A percentile compares a stretch with the other conserved stretches of the same genome.
These are phyloP conservation scores for Epinephelus lanceolatus DNA, from an alignment of 2,113 vertebrate genomes.

Conservation along the genomic window DNA sequence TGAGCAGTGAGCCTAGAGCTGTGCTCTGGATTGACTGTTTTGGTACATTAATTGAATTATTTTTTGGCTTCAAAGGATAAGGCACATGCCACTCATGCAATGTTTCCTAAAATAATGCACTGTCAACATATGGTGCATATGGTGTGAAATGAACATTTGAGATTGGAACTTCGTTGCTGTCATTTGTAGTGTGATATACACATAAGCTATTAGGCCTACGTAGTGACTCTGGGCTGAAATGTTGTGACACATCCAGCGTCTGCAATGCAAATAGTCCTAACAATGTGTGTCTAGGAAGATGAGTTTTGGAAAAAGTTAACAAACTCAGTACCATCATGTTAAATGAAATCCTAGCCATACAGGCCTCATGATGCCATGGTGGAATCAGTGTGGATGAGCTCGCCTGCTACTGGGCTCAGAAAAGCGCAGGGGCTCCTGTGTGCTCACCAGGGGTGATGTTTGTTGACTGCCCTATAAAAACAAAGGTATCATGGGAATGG, in stretches of 20 bases:
- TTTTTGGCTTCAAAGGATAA: neutral
- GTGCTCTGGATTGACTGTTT: neutral
- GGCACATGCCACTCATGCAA: no score
- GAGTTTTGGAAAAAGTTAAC: neutral
- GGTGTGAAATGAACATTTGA: no score
- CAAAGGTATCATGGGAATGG: constrained; percentile 70
- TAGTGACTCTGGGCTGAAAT: neutral
- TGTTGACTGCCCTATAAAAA: constrained; percentile 67
- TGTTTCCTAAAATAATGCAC: no score
- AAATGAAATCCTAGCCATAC: neutral
- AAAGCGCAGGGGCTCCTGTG: constrained; percentile 10
- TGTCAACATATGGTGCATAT: no score
- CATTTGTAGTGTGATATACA: neutral
- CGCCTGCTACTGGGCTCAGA: neutral
- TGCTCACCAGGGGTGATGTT: constrained; percentile 25
- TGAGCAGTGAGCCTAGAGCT: neutral
- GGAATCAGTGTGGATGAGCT: neutral
- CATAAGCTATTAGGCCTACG: no score
- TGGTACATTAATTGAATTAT: neutral
- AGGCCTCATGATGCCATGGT: neutral
- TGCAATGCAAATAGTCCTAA: constrained; percentile 16
- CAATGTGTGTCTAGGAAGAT: constrained; percentile 3
- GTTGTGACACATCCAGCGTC: neutral
- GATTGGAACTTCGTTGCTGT: neutral
- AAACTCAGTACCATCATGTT: neutral